phyloP scores from a whole-genome alignment of 2,113 vertebrate species.

The Lucifuga dentata region DNA sequence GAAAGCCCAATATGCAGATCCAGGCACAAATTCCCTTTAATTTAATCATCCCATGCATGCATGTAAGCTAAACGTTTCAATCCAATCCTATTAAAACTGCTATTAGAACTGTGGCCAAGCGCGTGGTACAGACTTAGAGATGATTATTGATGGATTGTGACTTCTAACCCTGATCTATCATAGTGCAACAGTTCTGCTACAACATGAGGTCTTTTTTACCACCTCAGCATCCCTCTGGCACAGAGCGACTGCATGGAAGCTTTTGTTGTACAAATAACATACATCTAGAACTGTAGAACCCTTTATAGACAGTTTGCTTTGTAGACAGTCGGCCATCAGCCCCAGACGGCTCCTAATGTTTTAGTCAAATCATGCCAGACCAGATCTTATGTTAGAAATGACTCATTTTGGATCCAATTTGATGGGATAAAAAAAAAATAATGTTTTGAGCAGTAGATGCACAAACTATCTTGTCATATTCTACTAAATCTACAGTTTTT shows the following conservation, averaged over 20 bases:
- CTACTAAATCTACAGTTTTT: too few species aligned
- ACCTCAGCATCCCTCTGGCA: conserved; percentile 2
- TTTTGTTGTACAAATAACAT: conserved; percentile 39
- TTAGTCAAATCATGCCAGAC: too few species aligned
- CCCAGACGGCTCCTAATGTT: conserved; percentile 7
- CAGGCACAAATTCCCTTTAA: conserved; percentile 45
- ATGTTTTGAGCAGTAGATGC: too few species aligned
- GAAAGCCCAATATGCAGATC: conserved; percentile 44
- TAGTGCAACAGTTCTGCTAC: conserved; percentile 18
- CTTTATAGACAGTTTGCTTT: conserved; percentile 31
- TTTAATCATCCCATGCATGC: conserved; percentile 49
- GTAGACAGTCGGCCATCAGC: conserved; percentile 17
- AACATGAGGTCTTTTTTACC: conserved; percentile 11
- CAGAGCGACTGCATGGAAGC: conserved; percentile 2
- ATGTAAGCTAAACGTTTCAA: conserved; percentile 45
- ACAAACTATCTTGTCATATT: too few species aligned
- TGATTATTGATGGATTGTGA: conserved; percentile 36
- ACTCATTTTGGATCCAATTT: conserved; percentile 18
- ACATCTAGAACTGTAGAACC: conserved; percentile 38
- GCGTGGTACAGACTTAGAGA: conserved; percentile 16
- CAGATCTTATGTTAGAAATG: conserved; percentile 7
- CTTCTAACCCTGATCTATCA: conserved; percentile 48
- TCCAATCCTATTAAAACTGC: conserved; percentile 50
- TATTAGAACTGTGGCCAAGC: conserved; percentile 37
- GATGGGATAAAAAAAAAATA: too few species aligned